Conservation (phyloP, 1,140 invertebrate genomes). For the Drosophila varians region DNA sequence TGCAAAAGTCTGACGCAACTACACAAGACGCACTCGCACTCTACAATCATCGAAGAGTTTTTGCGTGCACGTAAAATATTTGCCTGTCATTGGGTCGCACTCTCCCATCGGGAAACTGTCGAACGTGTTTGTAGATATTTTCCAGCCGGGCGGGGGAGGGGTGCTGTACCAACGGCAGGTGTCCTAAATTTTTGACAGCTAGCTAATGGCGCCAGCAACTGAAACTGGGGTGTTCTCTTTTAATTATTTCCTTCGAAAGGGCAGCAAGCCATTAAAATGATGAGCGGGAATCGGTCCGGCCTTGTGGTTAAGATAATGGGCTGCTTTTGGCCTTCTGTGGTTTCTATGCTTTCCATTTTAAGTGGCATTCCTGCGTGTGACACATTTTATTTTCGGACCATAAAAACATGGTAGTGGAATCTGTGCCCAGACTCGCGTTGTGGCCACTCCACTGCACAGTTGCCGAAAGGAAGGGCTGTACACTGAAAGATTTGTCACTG, state of each 20-base stretch:
- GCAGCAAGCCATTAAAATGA: conserved; percentile 45
- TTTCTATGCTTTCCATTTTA: conserved; percentile 25
- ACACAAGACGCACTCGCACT: conserved; percentile 11
- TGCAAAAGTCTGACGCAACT: conserved; percentile 48
- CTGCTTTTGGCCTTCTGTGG: conserved; percentile 1
- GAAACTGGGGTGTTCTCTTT: background rate
- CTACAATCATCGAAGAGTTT: conserved; percentile 32
- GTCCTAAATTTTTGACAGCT: conserved; percentile 9
- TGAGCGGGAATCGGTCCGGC: conserved; percentile 44
- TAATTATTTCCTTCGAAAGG: conserved; percentile 50
- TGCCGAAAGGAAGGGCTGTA: conserved; percentile 18
- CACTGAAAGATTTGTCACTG: background rate
- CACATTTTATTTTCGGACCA: conserved; percentile 65
- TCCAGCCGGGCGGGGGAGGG: conserved; percentile 20
- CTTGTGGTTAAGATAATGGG: conserved; percentile 32
- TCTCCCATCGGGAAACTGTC: conserved; percentile 10
- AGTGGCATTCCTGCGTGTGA: conserved; percentile 55
- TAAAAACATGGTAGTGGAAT: conserved; percentile 46
- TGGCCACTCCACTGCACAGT: conserved; percentile 64
- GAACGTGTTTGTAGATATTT: conserved; percentile 67
- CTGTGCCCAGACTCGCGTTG: conserved; percentile 40
- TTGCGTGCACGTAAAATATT: conserved; percentile 75
- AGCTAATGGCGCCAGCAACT: background rate
- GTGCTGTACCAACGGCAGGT: background rate
- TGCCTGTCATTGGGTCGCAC: conserved; percentile 58